Conservation (phyloP, 1,140 invertebrate genomes). For the Drosophila prosaltans region DNA sequence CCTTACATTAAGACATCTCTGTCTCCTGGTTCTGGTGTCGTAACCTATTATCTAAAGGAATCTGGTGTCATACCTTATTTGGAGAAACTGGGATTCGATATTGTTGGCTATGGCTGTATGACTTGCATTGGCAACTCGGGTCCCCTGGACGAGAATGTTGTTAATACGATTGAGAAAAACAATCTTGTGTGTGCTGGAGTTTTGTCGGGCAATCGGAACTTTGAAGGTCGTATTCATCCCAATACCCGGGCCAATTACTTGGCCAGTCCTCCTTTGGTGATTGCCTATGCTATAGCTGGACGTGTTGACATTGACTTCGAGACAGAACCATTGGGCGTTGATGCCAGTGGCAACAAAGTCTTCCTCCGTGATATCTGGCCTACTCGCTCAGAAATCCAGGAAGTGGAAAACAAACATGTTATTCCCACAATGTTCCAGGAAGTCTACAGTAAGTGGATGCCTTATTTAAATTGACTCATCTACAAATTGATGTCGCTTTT, state of each 20-base stretch:
- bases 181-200: conserved; percentile 97
- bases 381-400: conserved; percentile 93
- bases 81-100: conserved; percentile 94
- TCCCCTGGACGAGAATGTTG: conserved; percentile 94
- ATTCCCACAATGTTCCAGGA: conserved; percentile 99
- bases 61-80: conserved; percentile 94
- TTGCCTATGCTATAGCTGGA: conserved; percentile 98
- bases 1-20: conserved; percentile 98
- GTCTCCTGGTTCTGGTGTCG: conserved; percentile 98
- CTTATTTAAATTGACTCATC: background rate
- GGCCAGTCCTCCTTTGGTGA: conserved; percentile 96
- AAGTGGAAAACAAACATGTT: conserved; percentile 94
- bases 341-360: conserved; percentile 88
- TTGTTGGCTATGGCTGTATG: conserved; percentile 99
- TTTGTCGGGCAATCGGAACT: conserved; percentile 98
- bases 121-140: conserved; percentile 99
- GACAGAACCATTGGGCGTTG: conserved; percentile 90
- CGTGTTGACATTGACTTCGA: conserved; percentile 98
- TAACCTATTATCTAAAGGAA: conserved; percentile 96
- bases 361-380: conserved; percentile 98
- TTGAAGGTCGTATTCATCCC: conserved; percentile 98
- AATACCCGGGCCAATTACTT: conserved; percentile 98
- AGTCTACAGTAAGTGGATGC: conserved; percentile 84
- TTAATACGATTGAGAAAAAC: conserved; percentile 97
- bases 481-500: background rate